These are phyloP conservation scores for Pseudanteris insignis DNA, from an alignment of 2,888 invertebrate species.

Conservation along the genomic window DNA sequence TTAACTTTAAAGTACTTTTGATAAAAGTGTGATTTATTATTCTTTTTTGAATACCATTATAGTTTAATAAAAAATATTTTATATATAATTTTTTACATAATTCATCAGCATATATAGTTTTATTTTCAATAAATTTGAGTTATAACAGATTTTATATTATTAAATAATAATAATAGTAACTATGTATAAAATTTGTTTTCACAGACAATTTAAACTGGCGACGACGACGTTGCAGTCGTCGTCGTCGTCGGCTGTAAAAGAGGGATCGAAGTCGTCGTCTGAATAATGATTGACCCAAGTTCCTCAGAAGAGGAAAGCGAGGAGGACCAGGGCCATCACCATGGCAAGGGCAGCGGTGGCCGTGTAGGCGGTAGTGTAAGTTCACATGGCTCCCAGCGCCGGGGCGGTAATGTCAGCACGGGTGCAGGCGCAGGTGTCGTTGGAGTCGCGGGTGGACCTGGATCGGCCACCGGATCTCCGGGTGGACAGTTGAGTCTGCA, in stretches of 20 bases:
- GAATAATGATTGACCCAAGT: constrained; percentile 90
- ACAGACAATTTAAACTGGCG: constrained; percentile 31
- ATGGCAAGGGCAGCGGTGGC: constrained; percentile 58
- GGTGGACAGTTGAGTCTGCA: constrained; percentile 36
- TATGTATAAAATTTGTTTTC: constrained; percentile 1
- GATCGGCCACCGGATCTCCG: constrained; percentile 56
- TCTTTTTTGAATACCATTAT: too few species aligned
- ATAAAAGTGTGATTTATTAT: too few species aligned
- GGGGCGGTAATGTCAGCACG: constrained; percentile 65
- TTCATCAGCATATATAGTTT: too few species aligned
- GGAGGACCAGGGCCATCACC: constrained; percentile 80
- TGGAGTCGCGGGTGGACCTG: constrained; percentile 50
- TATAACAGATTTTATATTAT: too few species aligned
- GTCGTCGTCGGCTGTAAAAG: constrained; percentile 34
- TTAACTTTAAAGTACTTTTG: too few species aligned
- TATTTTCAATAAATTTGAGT: background rate
- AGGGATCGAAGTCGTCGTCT: constrained; percentile 13
- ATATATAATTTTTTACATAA: too few species aligned
- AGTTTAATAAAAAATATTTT: too few species aligned
- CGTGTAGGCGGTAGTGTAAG: constrained; percentile 52
- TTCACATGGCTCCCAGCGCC: constrained; percentile 53
- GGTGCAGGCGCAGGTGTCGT: constrained; percentile 53
- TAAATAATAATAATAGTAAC: background rate
- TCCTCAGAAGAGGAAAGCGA: constrained; percentile 96
- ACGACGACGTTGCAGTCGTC: constrained; percentile 34